These are phyloP conservation scores for Saccopteryx bilineata DNA, from an alignment of 2,113 vertebrate genomes.

Conservation along the genomic window DNA sequence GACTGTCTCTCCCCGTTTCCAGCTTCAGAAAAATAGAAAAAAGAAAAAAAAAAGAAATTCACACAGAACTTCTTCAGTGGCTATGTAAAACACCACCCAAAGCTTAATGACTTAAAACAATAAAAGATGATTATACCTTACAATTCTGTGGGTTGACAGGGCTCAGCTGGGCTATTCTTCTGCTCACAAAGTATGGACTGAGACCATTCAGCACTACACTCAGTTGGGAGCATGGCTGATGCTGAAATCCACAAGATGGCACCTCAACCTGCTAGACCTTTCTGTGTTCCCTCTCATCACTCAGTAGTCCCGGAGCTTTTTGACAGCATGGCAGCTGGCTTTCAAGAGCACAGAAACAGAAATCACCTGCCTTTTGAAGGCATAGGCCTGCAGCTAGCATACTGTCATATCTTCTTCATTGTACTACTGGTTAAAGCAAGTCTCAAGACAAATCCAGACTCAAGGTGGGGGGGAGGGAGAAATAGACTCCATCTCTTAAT, in stretches of 20 bases:
- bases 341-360: neutral
- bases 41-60: too few species aligned
- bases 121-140: neutral
- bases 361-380: neutral
- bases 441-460: neutral
- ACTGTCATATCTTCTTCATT: neutral
- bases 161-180: neutral
- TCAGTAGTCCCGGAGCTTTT: neutral
- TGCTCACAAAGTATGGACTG: neutral
- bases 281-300: neutral
- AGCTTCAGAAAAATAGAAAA: too few species aligned
- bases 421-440: neutral
- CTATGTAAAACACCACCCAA: neutral
- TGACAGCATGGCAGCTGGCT: neutral
- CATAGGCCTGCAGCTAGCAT: neutral
- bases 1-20: too few species aligned
- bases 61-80: neutral
- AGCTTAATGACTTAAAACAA: neutral
- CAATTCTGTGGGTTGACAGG: neutral
- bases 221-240: neutral
- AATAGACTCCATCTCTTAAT: neutral
- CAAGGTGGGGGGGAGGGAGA: neutral
- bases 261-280: neutral
- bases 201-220: neutral
- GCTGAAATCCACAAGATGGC: neutral